Evolutionary conservation across 2,113 vertebrate species (phyloP), one percentile per base, ranked within the genome.

Genomic region (Epinephelus cyanopodus): DNA sequence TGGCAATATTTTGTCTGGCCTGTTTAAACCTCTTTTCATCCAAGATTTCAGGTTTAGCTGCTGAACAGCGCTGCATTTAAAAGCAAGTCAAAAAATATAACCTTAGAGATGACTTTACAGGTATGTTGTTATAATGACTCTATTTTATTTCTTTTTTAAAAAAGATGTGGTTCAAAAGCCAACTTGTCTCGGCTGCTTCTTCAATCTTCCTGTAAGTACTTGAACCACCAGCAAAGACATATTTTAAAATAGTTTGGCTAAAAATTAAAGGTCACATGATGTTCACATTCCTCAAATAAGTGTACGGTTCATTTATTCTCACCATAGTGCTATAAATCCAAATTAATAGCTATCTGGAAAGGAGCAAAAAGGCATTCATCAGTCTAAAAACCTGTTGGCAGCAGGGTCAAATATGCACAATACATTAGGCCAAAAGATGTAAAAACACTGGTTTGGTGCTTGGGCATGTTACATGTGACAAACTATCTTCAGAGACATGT

Each of bases 91-190:
- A 18, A 62, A 69, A 66, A 45, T 8, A 58, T n/a, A 69, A 47
- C 10, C n/a, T 33, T 25, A 61, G 37, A 67, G 52, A 77, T 3
- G 23, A 45, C 45, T 17, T 5, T 57, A 25, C 12, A 3, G n/a
- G 45, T 45, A 62, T 25, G 56, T 13, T 47, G 23, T 39, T 62
- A 62, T n/a, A 47, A 25, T 48, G 23, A 63, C 70, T 53, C 68
- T 77, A 19, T 50, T 74, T 6, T 45, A 66, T 83, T 72, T 52
- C 66, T 74, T 70, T 23, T 70, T 75, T 18, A 69, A 74, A 74
- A 56, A 21, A 5, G 58, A 79, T 50, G 75, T 33, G 64, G 64
- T 72, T 78, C 15, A 39, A 17, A 27, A 67, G 70, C 71, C 77
- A 79, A 17, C 47, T 81, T 58, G 37, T 74, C 10, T 68, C n/a